A percentile compares a stretch with the other conserved stretches of the same genome.
Evolutionary conservation across 2,888 invertebrate genomes (phyloP).

Genomic region (Plagiodera versicolora): DNA sequence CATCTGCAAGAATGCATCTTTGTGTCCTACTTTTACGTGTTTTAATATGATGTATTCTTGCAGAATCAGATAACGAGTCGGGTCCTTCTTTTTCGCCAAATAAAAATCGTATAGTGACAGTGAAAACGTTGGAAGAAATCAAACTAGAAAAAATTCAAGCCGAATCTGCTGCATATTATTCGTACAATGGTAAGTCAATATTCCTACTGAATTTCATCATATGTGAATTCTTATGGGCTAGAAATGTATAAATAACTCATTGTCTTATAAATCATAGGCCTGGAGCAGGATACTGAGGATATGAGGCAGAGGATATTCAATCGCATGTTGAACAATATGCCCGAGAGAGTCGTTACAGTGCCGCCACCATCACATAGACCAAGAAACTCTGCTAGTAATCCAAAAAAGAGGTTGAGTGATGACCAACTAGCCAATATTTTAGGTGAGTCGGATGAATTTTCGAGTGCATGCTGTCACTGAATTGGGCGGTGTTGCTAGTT

Average conservation of each 20-base stretch:
- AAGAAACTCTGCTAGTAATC: constrained; percentile 12
- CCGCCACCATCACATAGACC: constrained; percentile 16
- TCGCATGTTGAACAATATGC: constrained; percentile 31
- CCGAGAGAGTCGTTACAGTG: constrained; percentile 20
- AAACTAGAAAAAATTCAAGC: constrained; percentile 71
- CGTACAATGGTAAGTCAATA: constrained; percentile 58
- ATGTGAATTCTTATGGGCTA: no score
- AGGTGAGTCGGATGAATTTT: constrained; percentile 20
- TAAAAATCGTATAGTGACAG: constrained; percentile 56
- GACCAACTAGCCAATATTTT: constrained; percentile 20
- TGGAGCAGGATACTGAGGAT: constrained; percentile 36
- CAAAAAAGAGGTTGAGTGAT: constrained; percentile 21
- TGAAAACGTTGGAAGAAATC: constrained; percentile 71
- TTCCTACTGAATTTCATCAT: no score
- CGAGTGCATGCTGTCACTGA: no score
- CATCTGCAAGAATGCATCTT: constrained; percentile 55
- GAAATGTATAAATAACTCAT: no score
- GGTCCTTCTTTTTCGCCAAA: constrained; percentile 64
- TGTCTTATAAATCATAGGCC: no score
- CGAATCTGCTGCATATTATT: constrained; percentile 72
- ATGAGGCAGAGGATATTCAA: constrained; percentile 45
- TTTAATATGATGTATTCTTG: constrained; percentile 63
- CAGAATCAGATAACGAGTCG: constrained; percentile 79
- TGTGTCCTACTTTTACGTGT: constrained; percentile 20
- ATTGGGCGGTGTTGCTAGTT: no score